Evolutionary conservation across 2,888 invertebrate species (phyloP), one percentile per base, ranked within the genome.

Genomic region (Drosophila koepferae): DNA sequence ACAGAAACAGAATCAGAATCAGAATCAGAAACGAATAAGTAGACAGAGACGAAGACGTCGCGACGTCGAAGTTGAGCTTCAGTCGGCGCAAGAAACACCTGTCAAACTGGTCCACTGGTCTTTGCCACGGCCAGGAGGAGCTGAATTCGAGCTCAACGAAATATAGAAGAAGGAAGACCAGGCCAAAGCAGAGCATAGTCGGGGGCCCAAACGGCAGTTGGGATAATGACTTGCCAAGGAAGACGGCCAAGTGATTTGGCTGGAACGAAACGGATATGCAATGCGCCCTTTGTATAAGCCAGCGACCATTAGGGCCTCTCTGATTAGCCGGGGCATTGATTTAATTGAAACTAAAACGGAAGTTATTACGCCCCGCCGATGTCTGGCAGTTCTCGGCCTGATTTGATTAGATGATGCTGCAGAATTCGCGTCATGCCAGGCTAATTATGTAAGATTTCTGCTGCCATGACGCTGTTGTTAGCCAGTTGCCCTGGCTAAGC

Each of bases 101-200:
- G 91, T 91, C 91, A 91, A 91, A 91, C 91, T 87, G 92, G 91
- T 90, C 90, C 92, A 86, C 77, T n/a, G n/a, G n/a, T 68, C 60
- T 68, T 68, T 59, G 51, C 46, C 40, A 71, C 66, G 48, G 66
- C 36, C 64, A 65, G 69, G 44, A 77, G 64, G 56, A 67, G 72
- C 67, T 31, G 31, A 49, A n/a, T 2, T 14, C 16, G n/a, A 40
- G 40, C 40, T 7, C 6, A 40, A 8, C 31, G 75, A 28, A 53
- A 48, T 53, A 44, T 16, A 23, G 48, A 54, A 23, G 48, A 54
- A 28, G 34, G 28, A 16, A 38, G 31, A 23, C n/a, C 40, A 16
- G 8, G 7, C 20, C 40, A 49, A 9, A 48, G 23, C 51, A 12
- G 14, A 16, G 36, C 36, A 38, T 23, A 10, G 60, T 9, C 16